phyloP scores from a whole-genome alignment of 1,140 invertebrate genomes.

The Drosophila busckii region DNA sequence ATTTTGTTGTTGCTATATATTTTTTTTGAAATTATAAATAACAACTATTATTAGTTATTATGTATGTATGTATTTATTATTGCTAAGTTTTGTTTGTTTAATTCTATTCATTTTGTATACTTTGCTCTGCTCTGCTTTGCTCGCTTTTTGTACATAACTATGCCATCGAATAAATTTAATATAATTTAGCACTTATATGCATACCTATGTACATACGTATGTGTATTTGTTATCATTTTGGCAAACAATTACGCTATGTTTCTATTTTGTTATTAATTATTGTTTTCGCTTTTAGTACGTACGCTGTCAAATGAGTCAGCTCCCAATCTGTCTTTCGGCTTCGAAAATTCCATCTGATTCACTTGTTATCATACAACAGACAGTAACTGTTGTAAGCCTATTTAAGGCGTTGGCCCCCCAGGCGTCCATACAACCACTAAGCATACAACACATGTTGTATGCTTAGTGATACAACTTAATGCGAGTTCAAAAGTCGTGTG shows the following conservation, averaged over 20 bases:
- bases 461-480: no score
- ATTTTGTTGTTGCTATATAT: slow-evolving; percentile 6
- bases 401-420: neutral
- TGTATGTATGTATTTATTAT: slow-evolving; percentile 21
- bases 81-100: slow-evolving; percentile 11
- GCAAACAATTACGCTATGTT: slow-evolving; percentile 1
- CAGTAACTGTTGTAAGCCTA: neutral
- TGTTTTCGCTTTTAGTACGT: neutral
- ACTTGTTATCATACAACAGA: slow-evolving; percentile 20
- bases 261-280: neutral
- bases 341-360: slow-evolving; percentile 9
- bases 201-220: neutral
- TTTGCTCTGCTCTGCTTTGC: slow-evolving; percentile 8
- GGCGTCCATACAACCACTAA: no score
- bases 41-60: slow-evolving; percentile 40
- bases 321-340: neutral
- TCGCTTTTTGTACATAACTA: slow-evolving; percentile 50
- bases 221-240: neutral
- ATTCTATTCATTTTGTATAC: slow-evolving; percentile 25
- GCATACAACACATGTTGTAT: no score
- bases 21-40: neutral
- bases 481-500: slow-evolving; percentile 22
- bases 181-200: slow-evolving; percentile 26
- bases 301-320: slow-evolving; percentile 6
- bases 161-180: slow-evolving; percentile 69